Evolutionary conservation across 2,888 invertebrate genomes (phyloP), one percentile per base, ranked within the genome.

Genomic region (Baronia brevicornis): DNA sequence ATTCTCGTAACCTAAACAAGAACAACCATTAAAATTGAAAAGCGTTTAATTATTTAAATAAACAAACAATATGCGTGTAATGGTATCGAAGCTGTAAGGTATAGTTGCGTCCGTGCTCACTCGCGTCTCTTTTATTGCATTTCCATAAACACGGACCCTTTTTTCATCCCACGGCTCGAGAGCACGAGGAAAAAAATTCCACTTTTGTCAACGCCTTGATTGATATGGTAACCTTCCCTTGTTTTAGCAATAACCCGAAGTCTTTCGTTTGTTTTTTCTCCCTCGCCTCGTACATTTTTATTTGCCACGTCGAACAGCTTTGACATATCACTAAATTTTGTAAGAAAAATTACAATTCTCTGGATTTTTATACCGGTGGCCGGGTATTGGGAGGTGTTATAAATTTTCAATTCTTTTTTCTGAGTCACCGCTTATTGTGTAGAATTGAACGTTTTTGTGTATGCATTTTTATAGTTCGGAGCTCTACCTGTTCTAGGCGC

Each of bases 321-420:
- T 80, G 82, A 82, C 82, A 78, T 78, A 75, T 82, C 78, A 80
- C 80, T 82, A 84, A 82, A 82, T 82, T 80, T 73, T 65, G 67
- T 69, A 73, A 82, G 74, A 79, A 78, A 80, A 71, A 78, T 77
- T 67, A 74, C 78, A 68, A 71, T 79, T 78, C 77, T 53, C 60
- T 58, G 65, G 62, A 71, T 68, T 73, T 69, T 72, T 73, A 75
- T 68, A 68, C 73, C 68, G 70, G 73, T 74, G 75, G 71, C 62
- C 63, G 64, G 59, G 68, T 59, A 53, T 54, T 62, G 59, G 52
- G 58, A 62, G 61, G 65, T 64, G 78, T 72, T 79, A 78, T 82
- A 80, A 80, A 82, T 82, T 80, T 66, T 44, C 42, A 47, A 48
- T 53, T 65, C 71, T 80, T 79, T 78, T 69, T 60, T 49, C 38